A percentile compares a stretch with the other conserved stretches of the same genome.
Evolutionary conservation across 2,113 vertebrate species (phyloP).

Genomic region (Dicaeum eximium): DNA sequence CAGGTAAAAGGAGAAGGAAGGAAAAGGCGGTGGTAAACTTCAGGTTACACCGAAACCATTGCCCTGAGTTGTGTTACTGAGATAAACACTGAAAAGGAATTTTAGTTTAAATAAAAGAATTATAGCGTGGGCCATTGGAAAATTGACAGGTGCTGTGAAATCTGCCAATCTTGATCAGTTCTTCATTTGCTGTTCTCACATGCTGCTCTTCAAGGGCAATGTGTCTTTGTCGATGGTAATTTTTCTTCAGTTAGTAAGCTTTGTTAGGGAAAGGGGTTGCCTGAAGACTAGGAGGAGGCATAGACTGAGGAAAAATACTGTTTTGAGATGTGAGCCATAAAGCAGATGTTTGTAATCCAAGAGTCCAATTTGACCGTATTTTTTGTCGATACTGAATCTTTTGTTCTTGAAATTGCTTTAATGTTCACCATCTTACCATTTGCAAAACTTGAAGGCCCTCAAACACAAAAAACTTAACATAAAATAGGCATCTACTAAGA

Average conservation of each 20-base stretch:
- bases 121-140: neutral
- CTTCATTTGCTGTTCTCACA: neutral
- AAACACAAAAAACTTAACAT: neutral
- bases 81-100: neutral
- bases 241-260: neutral
- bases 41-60: neutral
- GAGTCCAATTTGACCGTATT: neutral
- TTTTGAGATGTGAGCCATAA: neutral
- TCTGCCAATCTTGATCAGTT: neutral
- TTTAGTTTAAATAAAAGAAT: neutral
- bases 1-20: neutral
- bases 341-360: neutral
- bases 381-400: neutral
- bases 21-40: neutral
- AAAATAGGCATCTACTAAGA: neutral
- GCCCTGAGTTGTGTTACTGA: neutral
- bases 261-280: neutral
- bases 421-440: neutral
- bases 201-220: neutral
- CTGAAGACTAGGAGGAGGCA: neutral
- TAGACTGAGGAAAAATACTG: neutral
- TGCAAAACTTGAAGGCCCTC: neutral
- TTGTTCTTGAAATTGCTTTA: neutral
- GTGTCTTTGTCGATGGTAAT: neutral
- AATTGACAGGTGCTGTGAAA: neutral